Evolutionary conservation across 1,140 invertebrate species (phyloP).

Genomic region (Leucophenga varia): DNA sequence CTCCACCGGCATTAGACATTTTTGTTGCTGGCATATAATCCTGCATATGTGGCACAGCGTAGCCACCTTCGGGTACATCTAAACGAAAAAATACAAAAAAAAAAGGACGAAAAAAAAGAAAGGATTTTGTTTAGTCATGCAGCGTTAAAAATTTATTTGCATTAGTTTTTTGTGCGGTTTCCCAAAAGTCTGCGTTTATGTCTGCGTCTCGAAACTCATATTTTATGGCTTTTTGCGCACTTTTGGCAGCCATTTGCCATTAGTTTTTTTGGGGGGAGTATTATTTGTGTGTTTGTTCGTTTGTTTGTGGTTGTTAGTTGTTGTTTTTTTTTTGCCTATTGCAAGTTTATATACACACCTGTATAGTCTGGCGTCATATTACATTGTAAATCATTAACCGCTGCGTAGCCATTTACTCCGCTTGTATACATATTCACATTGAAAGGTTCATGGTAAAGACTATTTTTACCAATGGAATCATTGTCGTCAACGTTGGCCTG

Average conservation of each 20-base stretch:
- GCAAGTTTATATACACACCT: conserved; percentile 48
- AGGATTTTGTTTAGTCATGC: conserved; percentile 35
- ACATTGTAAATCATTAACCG: conserved; percentile 56
- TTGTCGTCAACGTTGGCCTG: conserved; percentile 55
- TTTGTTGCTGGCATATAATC: conserved; percentile 52
- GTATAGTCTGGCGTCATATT: conserved; percentile 59
- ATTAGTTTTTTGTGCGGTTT: conserved; percentile 30
- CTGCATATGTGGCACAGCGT: conserved; percentile 59
- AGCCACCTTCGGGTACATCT: conserved; percentile 63
- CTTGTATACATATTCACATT: conserved; percentile 58
- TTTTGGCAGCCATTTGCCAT: conserved; percentile 20
- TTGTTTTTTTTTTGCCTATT: conserved; percentile 8
- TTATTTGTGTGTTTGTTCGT: no score
- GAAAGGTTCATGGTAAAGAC: conserved; percentile 59
- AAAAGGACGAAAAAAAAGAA: conserved; percentile 5
- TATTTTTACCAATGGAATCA: conserved; percentile 57
- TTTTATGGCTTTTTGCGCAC: conserved; percentile 36
- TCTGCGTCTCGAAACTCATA: no score
- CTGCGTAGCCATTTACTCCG: conserved; percentile 54
- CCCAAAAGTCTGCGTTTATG: no score
- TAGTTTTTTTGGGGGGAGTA: not conserved
- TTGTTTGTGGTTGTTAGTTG: no score
- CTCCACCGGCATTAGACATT: conserved; percentile 40
- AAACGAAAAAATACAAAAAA: conserved; percentile 19
- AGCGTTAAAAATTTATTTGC: conserved; percentile 42